Percentiles rank a stretch among this genome's conserved stretches.
Evolutionary conservation across 2,888 invertebrate species (phyloP).

Genomic region (Campopleginae sp.): DNA sequence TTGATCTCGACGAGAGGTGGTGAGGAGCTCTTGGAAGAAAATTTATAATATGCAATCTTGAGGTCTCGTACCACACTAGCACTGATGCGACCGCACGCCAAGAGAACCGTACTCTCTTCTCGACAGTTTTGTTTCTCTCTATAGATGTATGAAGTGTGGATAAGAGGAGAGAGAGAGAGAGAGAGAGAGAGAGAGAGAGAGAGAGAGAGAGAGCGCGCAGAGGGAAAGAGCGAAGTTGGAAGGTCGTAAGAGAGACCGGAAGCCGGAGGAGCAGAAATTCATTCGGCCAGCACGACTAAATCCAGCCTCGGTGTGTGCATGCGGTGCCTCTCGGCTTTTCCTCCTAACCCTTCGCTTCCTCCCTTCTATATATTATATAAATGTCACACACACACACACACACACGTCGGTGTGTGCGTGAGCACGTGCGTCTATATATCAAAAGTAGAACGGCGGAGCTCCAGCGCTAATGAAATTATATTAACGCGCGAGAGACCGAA

Average conservation of each 20-base stretch:
- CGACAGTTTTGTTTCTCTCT: conserved; percentile 30
- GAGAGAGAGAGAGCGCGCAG: too few species aligned
- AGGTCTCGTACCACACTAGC: conserved; percentile 36
- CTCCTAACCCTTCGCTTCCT: not conserved
- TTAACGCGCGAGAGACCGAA: conserved; percentile 55
- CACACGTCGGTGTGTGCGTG: not conserved
- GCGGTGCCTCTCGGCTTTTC: conserved; percentile 13
- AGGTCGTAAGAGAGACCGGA: conserved; percentile 40
- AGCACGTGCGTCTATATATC: conserved; percentile 12
- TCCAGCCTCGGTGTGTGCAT: conserved; percentile 50
- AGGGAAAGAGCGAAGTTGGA: conserved; percentile 4
- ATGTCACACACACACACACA: not conserved
- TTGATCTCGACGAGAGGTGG: conserved; percentile 22
- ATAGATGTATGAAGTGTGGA: not conserved
- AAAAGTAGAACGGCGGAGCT: conserved; percentile 28
- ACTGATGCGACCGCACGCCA: conserved; percentile 42
- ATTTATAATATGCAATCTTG: conserved; percentile 61
- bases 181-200: too few species aligned
- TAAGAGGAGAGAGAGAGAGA: not conserved
- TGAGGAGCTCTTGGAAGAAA: conserved; percentile 21
- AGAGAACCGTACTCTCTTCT: conserved; percentile 12
- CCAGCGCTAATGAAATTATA: conserved; percentile 60
- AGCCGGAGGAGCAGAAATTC: conserved; percentile 56
- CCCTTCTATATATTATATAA: not conserved
- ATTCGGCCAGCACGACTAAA: conserved; percentile 62